phyloP scores from a whole-genome alignment of 1,140 invertebrate genomes.

The Akabosia matsudoensis region DNA sequence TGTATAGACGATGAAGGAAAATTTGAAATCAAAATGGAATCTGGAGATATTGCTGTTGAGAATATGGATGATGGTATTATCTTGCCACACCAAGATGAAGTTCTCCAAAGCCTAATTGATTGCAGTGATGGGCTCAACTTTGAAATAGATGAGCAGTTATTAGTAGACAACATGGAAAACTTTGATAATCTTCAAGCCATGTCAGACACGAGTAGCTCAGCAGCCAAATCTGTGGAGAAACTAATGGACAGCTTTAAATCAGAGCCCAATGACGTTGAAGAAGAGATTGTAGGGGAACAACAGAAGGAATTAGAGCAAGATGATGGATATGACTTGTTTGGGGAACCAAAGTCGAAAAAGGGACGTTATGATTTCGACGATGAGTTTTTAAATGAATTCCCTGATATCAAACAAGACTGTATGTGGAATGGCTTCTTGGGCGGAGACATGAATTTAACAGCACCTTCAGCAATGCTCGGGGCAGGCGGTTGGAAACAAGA shows the following conservation, averaged over 20 bases:
- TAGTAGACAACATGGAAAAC: slow-evolving; percentile 9
- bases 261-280: background rate
- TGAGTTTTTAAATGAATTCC: slow-evolving; percentile 1
- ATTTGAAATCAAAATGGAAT: background rate
- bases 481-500: background rate
- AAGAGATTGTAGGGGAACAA: background rate
- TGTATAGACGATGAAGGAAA: background rate
- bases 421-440: slow-evolving; percentile 42
- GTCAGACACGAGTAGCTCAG: background rate
- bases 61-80: background rate
- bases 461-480: background rate
- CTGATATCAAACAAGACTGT: slow-evolving; percentile 42
- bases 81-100: background rate
- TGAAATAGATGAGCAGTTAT: slow-evolving; percentile 10
- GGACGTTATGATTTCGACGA: slow-evolving; percentile 17
- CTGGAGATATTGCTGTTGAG: background rate
- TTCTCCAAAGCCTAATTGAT: background rate
- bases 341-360: background rate
- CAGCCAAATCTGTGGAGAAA: slow-evolving; percentile 3
- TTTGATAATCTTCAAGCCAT: background rate
- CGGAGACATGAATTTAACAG: background rate
- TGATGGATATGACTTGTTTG: slow-evolving; percentile 9
- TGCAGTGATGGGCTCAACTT: background rate
- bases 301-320: background rate
- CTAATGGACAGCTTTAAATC: background rate